Evolutionary conservation across 2,888 invertebrate species (phyloP), one percentile per base, ranked within the genome.

Genomic region (Patella pellucida): DNA sequence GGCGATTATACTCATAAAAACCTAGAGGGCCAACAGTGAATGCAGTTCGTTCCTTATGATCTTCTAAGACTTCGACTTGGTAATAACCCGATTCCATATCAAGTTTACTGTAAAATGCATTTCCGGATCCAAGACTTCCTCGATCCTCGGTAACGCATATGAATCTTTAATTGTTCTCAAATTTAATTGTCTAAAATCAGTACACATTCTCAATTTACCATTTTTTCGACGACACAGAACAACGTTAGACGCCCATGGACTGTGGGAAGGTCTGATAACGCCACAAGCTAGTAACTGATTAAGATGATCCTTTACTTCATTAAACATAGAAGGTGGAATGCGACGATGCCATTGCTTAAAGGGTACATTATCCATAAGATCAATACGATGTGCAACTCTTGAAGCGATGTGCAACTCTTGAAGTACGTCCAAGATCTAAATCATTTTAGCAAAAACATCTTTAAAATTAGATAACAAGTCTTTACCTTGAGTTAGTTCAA

Each of bases 171-270:
- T 56, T 56, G 56, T 56, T 19, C 56, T 56, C 16, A n/a, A 5
- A 56, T 56, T 56, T 19, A 56, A 56, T 56, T 56, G 56, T n/a
- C 56, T 16, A 56, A 56, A 56, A 56, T 56, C 56, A 56, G 56
- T 56, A 56, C 56, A 56, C 56, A 56, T 56, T 16, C 56, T 16
- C 16, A 56, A 19, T 52, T 52, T 52, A 52, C 54, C 54, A 52
- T 52, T 52, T 16, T 52, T 52, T 52, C 54, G 12, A 15, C 54
- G 12, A 16, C 54, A 52, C 12, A 52, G 54, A 16, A 52, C 54
- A 52, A 52, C 54, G 16, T 52, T 52, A 16, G 54, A 52, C 54
- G 54, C 16, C 54, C 54, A 52, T 12, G 54, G 54, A 16, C 54
- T 52, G 16, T 52, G 54, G 12, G 54, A 52, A 52, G 54, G 54